phyloP scores from a whole-genome alignment of 1,140 invertebrate genomes.

The Stenopsyche tienmushanensis region DNA sequence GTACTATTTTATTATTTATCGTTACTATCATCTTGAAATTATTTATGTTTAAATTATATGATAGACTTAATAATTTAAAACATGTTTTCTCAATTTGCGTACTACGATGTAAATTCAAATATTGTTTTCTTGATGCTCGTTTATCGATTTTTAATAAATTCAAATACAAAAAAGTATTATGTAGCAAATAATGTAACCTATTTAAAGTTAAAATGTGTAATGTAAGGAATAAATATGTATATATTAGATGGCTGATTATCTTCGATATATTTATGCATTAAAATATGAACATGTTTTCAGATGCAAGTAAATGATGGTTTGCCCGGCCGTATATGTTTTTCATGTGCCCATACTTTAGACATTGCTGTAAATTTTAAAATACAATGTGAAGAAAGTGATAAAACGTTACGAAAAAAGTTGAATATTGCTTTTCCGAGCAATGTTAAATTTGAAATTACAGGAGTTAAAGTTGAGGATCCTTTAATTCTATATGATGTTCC shows the following conservation, averaged over 20 bases:
- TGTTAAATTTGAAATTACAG: not conserved
- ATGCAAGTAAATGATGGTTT: conserved; percentile 33
- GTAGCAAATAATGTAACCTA: too few species aligned
- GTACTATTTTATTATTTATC: not conserved
- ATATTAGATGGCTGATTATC: too few species aligned
- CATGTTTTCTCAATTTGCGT: too few species aligned
- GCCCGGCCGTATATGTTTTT: conserved; percentile 25
- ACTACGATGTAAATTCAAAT: not conserved
- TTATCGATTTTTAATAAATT: not conserved
- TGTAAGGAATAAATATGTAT: too few species aligned
- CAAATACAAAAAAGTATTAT: not conserved
- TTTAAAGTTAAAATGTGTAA: too few species aligned
- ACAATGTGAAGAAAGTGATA: conserved; percentile 32
- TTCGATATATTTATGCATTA: not conserved
- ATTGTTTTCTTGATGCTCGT: not conserved
- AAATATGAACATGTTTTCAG: too few species aligned
- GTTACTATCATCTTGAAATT: not conserved
- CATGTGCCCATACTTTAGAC: conserved; percentile 22
- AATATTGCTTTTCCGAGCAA: not conserved
- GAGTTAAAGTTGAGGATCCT: not conserved
- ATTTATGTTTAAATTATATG: too few species aligned
- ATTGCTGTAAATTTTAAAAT: conserved; percentile 24
- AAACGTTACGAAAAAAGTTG: conserved; percentile 16
- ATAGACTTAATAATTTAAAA: too few species aligned
- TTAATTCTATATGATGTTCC: not conserved